Evolutionary conservation across 2,888 invertebrate genomes (phyloP).

Genomic region (Lithodes maja): DNA sequence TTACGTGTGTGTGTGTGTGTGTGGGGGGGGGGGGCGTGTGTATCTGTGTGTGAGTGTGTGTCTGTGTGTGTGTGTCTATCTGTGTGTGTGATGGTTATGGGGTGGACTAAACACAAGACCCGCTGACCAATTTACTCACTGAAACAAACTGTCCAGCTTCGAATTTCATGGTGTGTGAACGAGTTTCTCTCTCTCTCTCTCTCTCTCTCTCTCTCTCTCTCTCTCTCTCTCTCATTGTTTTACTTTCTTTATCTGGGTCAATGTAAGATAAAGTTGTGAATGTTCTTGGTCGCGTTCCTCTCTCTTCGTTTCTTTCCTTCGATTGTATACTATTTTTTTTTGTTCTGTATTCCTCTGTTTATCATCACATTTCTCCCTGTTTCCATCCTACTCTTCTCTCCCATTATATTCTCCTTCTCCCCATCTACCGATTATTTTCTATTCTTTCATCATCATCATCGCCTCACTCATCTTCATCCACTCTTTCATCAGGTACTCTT

Average conservation of each 20-base stretch:
- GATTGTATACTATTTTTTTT: background rate
- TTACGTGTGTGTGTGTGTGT: constrained; percentile 14
- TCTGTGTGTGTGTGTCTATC: constrained; percentile 16
- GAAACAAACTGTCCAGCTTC: background rate
- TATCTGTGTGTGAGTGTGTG: constrained; percentile 8
- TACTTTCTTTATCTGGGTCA: background rate
- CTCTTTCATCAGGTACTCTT: too few species aligned
- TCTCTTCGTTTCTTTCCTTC: background rate
- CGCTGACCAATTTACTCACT: background rate
- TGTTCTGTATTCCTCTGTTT: background rate
- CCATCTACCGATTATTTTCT: too few species aligned
- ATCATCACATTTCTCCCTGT: background rate
- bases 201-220: constrained; percentile 22
- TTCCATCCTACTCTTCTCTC: background rate
- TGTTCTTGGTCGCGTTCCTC: background rate
- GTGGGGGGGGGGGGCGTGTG: background rate
- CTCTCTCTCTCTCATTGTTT: constrained; percentile 23
- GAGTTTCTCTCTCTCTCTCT: constrained; percentile 11
- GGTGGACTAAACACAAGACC: background rate
- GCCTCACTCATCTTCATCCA: too few species aligned
- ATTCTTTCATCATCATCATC: too few species aligned
- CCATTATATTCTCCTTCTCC: too few species aligned
- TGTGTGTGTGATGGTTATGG: constrained; percentile 14
- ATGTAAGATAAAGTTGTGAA: background rate
- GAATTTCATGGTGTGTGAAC: constrained; percentile 3